Conservation (phyloP, 1,140 invertebrate genomes). For the Bemisia tabaci region DNA sequence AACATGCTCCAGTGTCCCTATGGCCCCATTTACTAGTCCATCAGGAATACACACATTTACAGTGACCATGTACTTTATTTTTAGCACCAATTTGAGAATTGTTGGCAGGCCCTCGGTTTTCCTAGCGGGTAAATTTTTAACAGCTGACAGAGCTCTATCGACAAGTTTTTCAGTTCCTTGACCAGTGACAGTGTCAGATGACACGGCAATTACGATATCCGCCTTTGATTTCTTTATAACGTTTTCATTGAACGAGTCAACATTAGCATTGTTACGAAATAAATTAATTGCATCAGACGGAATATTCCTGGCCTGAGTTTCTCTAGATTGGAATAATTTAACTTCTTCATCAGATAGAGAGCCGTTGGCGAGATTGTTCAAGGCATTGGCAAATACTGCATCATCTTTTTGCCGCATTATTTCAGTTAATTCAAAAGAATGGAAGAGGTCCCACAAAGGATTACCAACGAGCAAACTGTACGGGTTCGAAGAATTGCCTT, state of each 20-base stretch:
- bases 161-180: background rate
- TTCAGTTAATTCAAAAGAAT: constrained; percentile 12
- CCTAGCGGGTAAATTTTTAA: constrained; percentile 1
- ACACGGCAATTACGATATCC: background rate
- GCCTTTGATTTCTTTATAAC: background rate
- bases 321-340: background rate
- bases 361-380: constrained; percentile 14
- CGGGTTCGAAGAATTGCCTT: background rate
- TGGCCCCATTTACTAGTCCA: constrained; percentile 28
- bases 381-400: constrained; percentile 8
- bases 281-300: constrained; percentile 3
- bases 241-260: background rate
- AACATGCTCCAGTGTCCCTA: constrained; percentile 13
- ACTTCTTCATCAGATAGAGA: constrained; percentile 2
- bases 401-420: constrained; percentile 19
- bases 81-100: constrained; percentile 4
- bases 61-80: constrained; percentile 25
- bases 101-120: constrained; percentile 3
- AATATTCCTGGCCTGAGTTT: background rate
- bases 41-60: constrained; percentile 25
- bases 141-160: background rate
- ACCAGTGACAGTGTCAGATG: background rate
- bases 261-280: constrained; percentile 4
- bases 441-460: constrained; percentile 12
- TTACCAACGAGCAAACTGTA: constrained; percentile 7